Conservation (phyloP, 2,888 invertebrate species). For the Brassicogethes aeneus region DNA sequence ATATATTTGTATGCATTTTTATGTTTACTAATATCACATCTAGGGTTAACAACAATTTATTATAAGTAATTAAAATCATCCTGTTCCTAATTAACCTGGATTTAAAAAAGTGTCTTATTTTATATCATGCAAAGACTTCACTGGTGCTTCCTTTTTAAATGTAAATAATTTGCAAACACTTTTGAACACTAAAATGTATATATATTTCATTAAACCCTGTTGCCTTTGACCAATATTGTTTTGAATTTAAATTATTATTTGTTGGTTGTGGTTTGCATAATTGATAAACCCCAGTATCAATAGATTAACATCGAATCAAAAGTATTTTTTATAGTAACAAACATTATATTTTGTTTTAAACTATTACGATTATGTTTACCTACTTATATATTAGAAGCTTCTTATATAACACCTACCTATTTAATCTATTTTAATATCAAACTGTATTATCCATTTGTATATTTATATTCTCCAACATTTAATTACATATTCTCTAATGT, state of each 20-base stretch:
- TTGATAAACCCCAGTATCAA: background rate
- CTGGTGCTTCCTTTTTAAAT: conserved; percentile 21
- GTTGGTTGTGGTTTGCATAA: background rate
- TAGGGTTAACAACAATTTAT: too few species aligned
- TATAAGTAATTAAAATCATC: too few species aligned
- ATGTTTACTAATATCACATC: too few species aligned
- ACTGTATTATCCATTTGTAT: conserved; percentile 17
- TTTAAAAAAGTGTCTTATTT: too few species aligned
- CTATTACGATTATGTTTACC: background rate
- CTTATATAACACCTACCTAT: background rate
- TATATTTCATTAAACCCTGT: conserved; percentile 27
- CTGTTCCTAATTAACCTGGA: too few species aligned
- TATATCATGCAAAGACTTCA: background rate
- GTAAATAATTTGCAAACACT: conserved; percentile 6
- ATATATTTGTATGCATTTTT: conserved; percentile 6
- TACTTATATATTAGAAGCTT: background rate
- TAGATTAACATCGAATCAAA: background rate
- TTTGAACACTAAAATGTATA: conserved; percentile 19
- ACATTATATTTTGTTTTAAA: background rate
- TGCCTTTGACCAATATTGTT: conserved; percentile 25
- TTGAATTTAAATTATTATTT: background rate
- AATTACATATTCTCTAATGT: conserved; percentile 15
- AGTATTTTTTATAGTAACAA: conserved; percentile 6
- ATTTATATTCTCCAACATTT: conserved; percentile 19
- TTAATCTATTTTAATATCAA: background rate